Percentiles rank a stretch among this genome's conserved stretches.
These are phyloP conservation scores for Saguinus imperator DNA, from an alignment of 2,113 vertebrate genomes.

Conservation along the genomic window DNA sequence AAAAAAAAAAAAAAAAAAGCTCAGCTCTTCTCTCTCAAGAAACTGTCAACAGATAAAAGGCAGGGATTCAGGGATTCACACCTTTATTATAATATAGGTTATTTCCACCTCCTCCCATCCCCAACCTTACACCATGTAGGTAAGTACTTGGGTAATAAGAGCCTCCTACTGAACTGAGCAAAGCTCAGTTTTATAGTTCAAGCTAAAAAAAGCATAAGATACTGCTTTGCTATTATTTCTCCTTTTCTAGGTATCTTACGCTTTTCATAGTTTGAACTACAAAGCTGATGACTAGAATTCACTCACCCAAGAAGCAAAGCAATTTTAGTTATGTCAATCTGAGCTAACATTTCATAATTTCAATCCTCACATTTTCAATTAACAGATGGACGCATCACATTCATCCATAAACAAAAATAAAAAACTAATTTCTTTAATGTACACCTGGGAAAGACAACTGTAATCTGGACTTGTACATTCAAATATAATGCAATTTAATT, in stretches of 20 bases:
- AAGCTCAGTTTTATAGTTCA: not conserved
- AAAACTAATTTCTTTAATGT: constrained; percentile 84
- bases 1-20: not conserved
- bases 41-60: not conserved
- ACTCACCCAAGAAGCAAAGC: constrained; percentile 66
- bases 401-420: constrained; percentile 75
- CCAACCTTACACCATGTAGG: not conserved
- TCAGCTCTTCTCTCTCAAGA: not conserved
- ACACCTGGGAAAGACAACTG: constrained; percentile 81
- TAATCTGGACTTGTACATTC: constrained; percentile 75
- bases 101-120: not conserved
- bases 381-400: constrained; percentile 76
- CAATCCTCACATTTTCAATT: constrained; percentile 77
- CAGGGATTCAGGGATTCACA: not conserved
- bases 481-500: constrained; percentile 83
- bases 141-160: not conserved
- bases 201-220: too few relatives aligned
- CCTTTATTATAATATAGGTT: not conserved
- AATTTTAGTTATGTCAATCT: constrained; percentile 59
- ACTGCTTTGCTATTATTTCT: not conserved
- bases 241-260: not conserved
- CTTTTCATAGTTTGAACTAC: constrained; percentile 43
- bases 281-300: constrained; percentile 59
- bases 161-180: not conserved
- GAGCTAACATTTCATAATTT: constrained; percentile 57